Base-by-base conservation (phyloP, 2,797 vertebrate genomes). In the Anas flavirostris region DNA sequence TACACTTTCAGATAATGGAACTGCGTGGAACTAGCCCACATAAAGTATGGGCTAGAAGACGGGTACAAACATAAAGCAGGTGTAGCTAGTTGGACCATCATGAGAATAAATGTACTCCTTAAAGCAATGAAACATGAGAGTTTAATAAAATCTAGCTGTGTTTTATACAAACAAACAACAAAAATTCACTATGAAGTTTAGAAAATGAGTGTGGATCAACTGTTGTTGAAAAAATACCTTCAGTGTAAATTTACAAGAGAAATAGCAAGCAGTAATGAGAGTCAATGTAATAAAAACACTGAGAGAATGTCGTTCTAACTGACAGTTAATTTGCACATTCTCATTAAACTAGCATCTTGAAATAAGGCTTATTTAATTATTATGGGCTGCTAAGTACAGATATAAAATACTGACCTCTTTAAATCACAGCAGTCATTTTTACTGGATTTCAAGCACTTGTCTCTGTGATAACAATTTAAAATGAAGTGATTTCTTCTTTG, bases 281-380 rank as follows among this genome's bases (percentile, higher is more conserved):
- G 48, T 35, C 1, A 0, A 55, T 53, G 56, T 80, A 91, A 88
- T 89, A 94, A 88, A 96, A 96, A 68, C 68, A 82, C 22, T 25
- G 70, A 31, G n/a, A 77, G 85, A 86, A 90, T 93, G 88, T 88
- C 72, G 72, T 53, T 84, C n/a, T 70, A 70, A 77, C 74, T 84
- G 70, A 59, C 52, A 85, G 62, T 92, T 92, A 90, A 93, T 91
- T 90, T 92, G 81, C 60, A 75, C 79, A 50, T 89, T 93, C 64
- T 94, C 86, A 93, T 96, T 95, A 93, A 86, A 50, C 25, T 50
- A 92, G 68, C 81, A 94, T 94, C 83, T 95, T 93, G 93, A 93
- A 94, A 77, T 80, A 84, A 94, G 62, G 48, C 21, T 92, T n/a
- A 25, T 87, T 87, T 89, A 93, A 91, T 95, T 91, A 94, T 89